phyloP scores from a whole-genome alignment of 2,113 vertebrate genomes.

The Balaenoptera acutorostrata region DNA sequence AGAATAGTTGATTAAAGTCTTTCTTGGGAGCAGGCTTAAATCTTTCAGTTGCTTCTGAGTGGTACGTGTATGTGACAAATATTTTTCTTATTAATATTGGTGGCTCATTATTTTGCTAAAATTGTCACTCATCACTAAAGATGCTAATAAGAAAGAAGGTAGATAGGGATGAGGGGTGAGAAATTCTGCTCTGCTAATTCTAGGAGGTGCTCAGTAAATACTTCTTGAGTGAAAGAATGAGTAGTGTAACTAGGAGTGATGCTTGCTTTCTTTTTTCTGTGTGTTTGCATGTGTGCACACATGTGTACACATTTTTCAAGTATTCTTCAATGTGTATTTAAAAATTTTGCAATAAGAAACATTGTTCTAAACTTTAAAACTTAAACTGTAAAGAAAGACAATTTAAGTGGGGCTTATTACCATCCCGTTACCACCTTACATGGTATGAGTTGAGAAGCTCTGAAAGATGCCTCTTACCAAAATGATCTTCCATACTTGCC shows the following conservation, averaged over 20 bases:
- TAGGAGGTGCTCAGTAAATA: background rate
- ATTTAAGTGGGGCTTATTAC: background rate
- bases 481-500: background rate
- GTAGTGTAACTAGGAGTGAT: background rate
- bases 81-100: background rate
- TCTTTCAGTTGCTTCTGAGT: background rate
- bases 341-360: background rate
- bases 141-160: background rate
- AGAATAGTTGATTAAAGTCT: background rate
- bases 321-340: background rate
- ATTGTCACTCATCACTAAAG: background rate
- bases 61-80: background rate
- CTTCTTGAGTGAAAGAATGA: background rate
- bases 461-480: background rate
- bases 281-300: background rate
- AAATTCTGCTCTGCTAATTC: background rate
- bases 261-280: background rate
- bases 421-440: background rate
- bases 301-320: background rate
- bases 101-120: constrained; percentile 1
- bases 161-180: background rate
- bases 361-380: background rate
- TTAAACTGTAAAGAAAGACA: background rate
- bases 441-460: background rate
- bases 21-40: background rate